Conservation (phyloP, 2,113 vertebrate species). For the Indicator indicator region DNA sequence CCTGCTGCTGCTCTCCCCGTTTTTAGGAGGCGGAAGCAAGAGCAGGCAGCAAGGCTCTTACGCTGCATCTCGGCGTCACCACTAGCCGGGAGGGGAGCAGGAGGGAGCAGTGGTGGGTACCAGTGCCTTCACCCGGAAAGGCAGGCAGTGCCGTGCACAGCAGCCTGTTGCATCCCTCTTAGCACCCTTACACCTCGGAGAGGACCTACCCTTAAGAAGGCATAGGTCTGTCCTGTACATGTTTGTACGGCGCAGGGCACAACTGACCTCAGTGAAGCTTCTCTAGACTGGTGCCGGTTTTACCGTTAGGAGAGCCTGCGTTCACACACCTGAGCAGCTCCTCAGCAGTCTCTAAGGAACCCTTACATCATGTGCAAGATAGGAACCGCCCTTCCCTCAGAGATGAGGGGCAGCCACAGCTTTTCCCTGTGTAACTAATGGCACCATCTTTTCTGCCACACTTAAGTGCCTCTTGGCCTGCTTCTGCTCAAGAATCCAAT, state of each 20-base stretch:
- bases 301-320: rapidly evolving
- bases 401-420: not conserved
- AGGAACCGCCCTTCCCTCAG: not conserved
- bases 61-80: not conserved
- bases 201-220: not conserved
- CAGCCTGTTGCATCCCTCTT: not conserved
- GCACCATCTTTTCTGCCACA: not conserved
- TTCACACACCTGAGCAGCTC: not conserved
- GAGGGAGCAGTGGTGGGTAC: not conserved
- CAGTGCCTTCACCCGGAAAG: not conserved
- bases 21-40: not conserved
- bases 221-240: not conserved
- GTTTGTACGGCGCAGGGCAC: not conserved
- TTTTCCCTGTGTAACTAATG: rapidly evolving
- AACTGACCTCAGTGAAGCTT: rapidly evolving
- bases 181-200: not conserved
- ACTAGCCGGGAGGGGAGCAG: too few relatives aligned
- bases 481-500: not conserved
- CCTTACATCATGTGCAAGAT: rapidly evolving
- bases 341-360: not conserved
- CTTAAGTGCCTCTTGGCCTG: not conserved
- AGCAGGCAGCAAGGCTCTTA: not conserved
- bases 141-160: not conserved
- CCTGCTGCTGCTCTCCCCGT: not conserved
- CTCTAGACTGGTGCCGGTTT: not conserved